Conservation (phyloP, 2,888 invertebrate species). For the Hirtodrosophila cameraria region DNA sequence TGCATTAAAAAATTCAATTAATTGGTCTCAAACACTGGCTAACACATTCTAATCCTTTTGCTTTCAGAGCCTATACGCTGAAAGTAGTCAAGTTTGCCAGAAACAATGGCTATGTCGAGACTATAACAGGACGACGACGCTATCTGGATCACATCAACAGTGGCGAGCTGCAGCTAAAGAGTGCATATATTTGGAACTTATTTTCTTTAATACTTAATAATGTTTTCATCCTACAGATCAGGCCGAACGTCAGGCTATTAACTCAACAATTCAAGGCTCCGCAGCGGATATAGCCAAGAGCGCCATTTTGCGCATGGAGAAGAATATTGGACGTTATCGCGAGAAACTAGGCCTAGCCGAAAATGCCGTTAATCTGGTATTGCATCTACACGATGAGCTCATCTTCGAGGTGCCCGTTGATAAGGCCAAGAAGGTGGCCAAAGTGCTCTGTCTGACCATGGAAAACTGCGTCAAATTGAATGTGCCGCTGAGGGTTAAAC, state of each 20-base stretch:
- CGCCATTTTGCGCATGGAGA: constrained; percentile 93
- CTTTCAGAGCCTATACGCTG: constrained; percentile 70
- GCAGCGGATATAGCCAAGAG: constrained; percentile 97
- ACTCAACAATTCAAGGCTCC: constrained; percentile 97
- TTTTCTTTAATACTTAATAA: not conserved
- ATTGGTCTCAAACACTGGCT: too few species aligned
- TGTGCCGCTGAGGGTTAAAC: constrained; percentile 94
- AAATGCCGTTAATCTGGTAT: constrained; percentile 88
- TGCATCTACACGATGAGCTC: constrained; percentile 98
- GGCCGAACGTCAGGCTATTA: constrained; percentile 98
- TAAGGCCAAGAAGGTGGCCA: constrained; percentile 86
- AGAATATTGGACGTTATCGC: constrained; percentile 84
- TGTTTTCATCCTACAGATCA: constrained; percentile 85
- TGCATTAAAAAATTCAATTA: too few species aligned
- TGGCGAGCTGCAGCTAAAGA: constrained; percentile 85
- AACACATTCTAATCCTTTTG: not conserved
- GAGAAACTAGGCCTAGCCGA: constrained; percentile 70
- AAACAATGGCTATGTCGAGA: constrained; percentile 91
- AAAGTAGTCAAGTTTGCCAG: constrained; percentile 87
- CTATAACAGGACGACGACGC: constrained; percentile 91
- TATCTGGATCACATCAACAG: constrained; percentile 91
- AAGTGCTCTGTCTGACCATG: constrained; percentile 91
- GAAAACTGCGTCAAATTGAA: constrained; percentile 89
- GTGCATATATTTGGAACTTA: constrained; percentile 84
- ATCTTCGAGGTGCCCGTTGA: constrained; percentile 92